A percentile compares a stretch with the other conserved stretches of the same genome.
phyloP scores from a whole-genome alignment of 2,113 vertebrate species.

The Rhodinocichla rosea region DNA sequence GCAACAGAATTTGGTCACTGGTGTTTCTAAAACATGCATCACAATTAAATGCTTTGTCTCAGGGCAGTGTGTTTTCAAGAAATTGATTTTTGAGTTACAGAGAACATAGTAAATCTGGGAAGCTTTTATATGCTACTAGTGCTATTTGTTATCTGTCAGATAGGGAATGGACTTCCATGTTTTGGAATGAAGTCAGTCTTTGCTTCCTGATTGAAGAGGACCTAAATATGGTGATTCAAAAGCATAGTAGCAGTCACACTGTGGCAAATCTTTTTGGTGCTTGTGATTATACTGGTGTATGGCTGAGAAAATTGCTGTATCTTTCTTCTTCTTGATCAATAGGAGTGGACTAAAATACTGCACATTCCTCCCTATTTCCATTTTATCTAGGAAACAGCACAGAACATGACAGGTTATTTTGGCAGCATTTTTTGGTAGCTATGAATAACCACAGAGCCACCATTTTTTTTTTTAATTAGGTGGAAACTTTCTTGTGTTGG shows the following conservation, averaged over 20 bases:
- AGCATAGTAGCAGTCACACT: background rate
- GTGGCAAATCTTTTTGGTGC: background rate
- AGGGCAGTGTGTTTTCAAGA: background rate
- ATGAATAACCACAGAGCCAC: background rate
- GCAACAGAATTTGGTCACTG: background rate
- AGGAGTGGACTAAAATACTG: background rate
- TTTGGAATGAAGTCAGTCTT: background rate
- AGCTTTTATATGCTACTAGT: background rate
- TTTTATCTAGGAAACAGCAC: background rate
- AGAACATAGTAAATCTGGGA: background rate
- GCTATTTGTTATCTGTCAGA: background rate
- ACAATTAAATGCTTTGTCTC: constrained; percentile 3
- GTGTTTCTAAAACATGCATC: background rate
- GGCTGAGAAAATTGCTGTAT: background rate
- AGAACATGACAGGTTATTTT: background rate
- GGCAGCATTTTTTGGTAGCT: background rate
- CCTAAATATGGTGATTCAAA: accelerated
- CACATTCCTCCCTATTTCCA: background rate
- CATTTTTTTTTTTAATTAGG: background rate
- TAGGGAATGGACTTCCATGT: background rate
- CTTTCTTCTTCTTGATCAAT: background rate
- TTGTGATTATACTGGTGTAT: background rate
- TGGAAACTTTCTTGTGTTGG: background rate
- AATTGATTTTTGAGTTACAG: constrained; percentile 46
- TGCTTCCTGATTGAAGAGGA: background rate